Percentiles rank a stretch among this genome's conserved stretches.
phyloP scores from a whole-genome alignment of 2,113 vertebrate species.

The Eupsittula cactorum region DNA sequence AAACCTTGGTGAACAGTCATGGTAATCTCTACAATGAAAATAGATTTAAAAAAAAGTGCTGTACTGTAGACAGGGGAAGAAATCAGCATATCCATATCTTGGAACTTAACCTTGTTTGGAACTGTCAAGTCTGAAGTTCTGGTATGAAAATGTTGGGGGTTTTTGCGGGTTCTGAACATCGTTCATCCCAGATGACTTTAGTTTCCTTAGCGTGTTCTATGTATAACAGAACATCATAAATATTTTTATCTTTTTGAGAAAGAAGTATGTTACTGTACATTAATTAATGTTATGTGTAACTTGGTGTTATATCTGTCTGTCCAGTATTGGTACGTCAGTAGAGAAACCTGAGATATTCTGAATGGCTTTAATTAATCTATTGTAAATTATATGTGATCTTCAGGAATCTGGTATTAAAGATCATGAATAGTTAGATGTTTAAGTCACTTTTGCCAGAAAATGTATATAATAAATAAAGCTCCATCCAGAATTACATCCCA shows the following conservation, averaged over 20 bases:
- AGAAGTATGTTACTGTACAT: not conserved
- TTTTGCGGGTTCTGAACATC: not conserved
- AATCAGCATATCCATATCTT: not conserved
- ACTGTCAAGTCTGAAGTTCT: not conserved
- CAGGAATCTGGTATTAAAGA: not conserved
- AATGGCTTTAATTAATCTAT: not conserved
- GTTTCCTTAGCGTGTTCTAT: not conserved
- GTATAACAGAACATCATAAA: not conserved
- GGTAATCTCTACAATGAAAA: not conserved
- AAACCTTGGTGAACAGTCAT: not conserved
- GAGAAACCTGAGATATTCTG: not conserved
- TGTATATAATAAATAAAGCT: constrained; percentile 12
- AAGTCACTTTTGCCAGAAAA: constrained; percentile 15
- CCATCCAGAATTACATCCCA: constrained; percentile 1
- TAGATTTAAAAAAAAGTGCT: not conserved
- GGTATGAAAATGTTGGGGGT: not conserved
- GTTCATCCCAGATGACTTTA: rapidly evolving
- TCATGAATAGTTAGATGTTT: not conserved
- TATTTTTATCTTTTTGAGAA: not conserved
- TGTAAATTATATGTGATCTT: not conserved
- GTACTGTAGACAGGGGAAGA: not conserved
- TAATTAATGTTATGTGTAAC: not conserved
- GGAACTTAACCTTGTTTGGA: not conserved
- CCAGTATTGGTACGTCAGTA: not conserved
- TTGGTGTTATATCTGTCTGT: not conserved